Evolutionary conservation across 1,140 invertebrate genomes (phyloP), one percentile per base, ranked within the genome.

Genomic region (Zelostemma sp.): DNA sequence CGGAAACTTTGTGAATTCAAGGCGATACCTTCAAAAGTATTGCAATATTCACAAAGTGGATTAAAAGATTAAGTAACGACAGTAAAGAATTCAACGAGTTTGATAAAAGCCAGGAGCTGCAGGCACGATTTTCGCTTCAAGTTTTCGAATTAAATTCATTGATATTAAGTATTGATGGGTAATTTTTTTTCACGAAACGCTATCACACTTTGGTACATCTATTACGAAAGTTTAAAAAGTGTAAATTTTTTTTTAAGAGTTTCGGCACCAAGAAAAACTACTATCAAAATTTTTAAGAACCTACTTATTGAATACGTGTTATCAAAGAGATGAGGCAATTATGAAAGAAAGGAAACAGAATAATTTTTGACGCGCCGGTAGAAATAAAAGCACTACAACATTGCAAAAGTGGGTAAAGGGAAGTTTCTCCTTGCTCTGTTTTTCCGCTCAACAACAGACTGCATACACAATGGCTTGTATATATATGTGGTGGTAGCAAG

Each of bases 391-490:
- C 50, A 40, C 38, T 53, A 49, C 57, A 65, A 72, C 68, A 72
- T 72, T 72, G 70, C 70, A 51, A 65, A 68, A 68, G 70, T 68
- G 68, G 64, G 64, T 25, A 66, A 64, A 53, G 43, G 51, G 60
- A 8, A 28, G 8, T 28, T 8, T n/a, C n/a, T n/a, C 25, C 25
- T 28, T 28, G 25, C 56, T 68, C 62, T 58, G 46, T 49, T 64
- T 72, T 68, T 68, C 50, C 47, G 45, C 55, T 61, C 59, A 31
- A 68, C 66, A 69, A 73, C 61, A 73, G 55, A 57, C 55, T 59
- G 71, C 71, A 69, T 73, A 73, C 66, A 66, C 61, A 73, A 73
- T 69, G 53, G 33, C 62, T 59, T 66, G 64, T 72, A 68, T 61
- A 61, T 51, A 63, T 63, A 63, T 21, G 56, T 41, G 41, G 45